phyloP scores from a whole-genome alignment of 1,140 invertebrate species.

The Diachasma alloeum region DNA sequence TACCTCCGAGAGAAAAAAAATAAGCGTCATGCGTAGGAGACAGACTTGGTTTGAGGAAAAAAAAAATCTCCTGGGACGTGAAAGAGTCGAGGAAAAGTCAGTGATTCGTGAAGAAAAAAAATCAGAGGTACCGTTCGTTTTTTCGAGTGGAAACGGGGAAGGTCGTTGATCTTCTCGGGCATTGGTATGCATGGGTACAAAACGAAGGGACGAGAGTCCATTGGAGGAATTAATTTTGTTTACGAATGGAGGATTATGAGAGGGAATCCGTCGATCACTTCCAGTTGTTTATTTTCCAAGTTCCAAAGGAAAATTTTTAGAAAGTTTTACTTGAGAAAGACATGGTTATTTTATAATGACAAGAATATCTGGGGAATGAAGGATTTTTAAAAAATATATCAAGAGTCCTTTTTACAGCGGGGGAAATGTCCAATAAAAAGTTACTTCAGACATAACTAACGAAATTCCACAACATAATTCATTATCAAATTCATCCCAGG shows the following conservation, averaged over 20 bases:
- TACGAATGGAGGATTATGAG: neutral
- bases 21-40: neutral
- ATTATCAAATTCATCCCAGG: too few species aligned
- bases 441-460: too few species aligned
- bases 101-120: neutral
- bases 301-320: neutral
- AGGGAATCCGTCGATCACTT: too few species aligned
- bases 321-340: too few species aligned
- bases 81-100: neutral
- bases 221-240: too few species aligned
- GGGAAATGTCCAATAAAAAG: too few species aligned
- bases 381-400: too few species aligned
- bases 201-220: neutral
- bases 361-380: too few species aligned
- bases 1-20: neutral
- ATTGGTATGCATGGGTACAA: neutral
- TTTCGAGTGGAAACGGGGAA: constrained; percentile 4
- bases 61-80: neutral
- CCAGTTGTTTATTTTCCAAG: neutral
- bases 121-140: neutral
- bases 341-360: too few species aligned
- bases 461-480: too few species aligned
- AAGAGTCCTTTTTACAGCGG: too few species aligned
- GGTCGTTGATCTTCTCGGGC: neutral
- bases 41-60: neutral